Evolutionary conservation across 2,113 vertebrate species (phyloP).

Genomic region (Boulengeromyrus knoepffleri): DNA sequence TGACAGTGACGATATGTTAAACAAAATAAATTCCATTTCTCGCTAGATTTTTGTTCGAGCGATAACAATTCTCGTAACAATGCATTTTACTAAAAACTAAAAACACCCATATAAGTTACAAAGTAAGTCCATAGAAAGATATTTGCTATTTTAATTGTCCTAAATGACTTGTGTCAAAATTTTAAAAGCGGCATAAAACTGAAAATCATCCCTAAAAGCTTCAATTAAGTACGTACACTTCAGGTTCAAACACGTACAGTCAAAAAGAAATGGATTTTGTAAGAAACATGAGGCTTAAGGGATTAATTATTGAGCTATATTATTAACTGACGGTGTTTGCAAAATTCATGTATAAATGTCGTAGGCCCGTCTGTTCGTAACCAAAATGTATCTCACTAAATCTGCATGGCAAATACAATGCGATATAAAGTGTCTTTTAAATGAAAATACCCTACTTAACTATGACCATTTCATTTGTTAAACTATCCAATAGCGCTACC

Average conservation of each 20-base stretch:
- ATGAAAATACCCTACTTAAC: not conserved
- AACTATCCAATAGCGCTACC: not conserved
- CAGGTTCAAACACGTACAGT: not conserved
- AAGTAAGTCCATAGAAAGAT: not conserved
- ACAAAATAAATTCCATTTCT: not conserved
- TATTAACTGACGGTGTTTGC: not conserved
- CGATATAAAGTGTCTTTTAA: not conserved
- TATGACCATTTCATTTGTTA: not conserved
- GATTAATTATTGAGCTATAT: not conserved
- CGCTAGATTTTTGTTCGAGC: not conserved
- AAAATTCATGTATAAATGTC: not conserved
- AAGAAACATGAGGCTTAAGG: not conserved
- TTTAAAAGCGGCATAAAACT: not conserved
- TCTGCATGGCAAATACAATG: not conserved
- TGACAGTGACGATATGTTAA: not conserved
- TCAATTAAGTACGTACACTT: not conserved
- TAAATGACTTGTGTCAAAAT: not conserved
- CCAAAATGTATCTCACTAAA: not conserved
- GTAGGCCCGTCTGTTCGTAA: not conserved
- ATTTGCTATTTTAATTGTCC: not conserved
- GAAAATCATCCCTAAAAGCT: not conserved
- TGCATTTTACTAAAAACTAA: not conserved
- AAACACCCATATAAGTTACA: not conserved
- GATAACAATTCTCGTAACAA: not conserved
- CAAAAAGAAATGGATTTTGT: not conserved